Evolutionary conservation across 2,797 vertebrate species (phyloP).

Genomic region (Eulemur albifrons): DNA sequence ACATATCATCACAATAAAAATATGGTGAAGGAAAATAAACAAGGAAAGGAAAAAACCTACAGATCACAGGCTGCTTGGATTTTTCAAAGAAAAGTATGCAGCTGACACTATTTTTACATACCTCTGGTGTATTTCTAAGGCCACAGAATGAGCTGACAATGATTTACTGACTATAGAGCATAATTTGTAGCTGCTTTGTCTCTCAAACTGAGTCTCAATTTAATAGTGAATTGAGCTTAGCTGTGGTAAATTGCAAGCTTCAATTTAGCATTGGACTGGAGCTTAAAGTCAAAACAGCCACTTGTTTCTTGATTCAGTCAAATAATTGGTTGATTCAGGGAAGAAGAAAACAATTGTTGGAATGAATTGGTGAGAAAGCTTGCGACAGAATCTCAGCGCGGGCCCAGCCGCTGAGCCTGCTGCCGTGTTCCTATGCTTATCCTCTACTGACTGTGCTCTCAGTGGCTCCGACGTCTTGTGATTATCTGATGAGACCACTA

Average conservation of each 20-base stretch:
- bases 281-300: slow-evolving; percentile 46
- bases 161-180: background rate
- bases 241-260: slow-evolving; percentile 36
- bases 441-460: background rate
- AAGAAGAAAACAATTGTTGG: slow-evolving; percentile 62
- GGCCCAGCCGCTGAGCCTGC: background rate
- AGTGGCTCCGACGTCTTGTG: slow-evolving; percentile 55
- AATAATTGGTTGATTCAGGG: slow-evolving; percentile 12
- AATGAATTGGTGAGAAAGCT: slow-evolving; percentile 9
- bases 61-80: background rate
- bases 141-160: background rate
- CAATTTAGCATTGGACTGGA: background rate
- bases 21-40: background rate
- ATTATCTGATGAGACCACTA: slow-evolving; percentile 75
- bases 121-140: background rate
- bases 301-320: slow-evolving; percentile 43
- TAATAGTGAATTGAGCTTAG: slow-evolving; percentile 16
- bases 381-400: background rate
- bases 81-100: background rate
- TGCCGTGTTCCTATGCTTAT: background rate
- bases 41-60: background rate
- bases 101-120: background rate
- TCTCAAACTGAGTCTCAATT: slow-evolving; percentile 28
- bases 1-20: background rate
- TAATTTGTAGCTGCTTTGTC: slow-evolving; percentile 43